Evolutionary conservation across 2,797 vertebrate genomes (phyloP), one percentile per base, ranked within the genome.

Genomic region (Epinephelus malabaricus): DNA sequence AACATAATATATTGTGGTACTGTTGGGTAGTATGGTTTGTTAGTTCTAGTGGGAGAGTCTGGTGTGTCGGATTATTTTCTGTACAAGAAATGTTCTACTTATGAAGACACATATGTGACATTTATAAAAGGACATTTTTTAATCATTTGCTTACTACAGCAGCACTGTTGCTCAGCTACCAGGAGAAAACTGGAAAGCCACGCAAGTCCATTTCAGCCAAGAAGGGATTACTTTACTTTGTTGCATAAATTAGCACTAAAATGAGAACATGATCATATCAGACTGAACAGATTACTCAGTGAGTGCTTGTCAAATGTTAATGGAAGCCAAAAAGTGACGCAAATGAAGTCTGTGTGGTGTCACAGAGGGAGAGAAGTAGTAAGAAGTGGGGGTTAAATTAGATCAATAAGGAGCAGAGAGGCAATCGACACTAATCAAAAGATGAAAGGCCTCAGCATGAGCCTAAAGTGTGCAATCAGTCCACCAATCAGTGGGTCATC

Each of bases 331-430:
- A 21, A 40, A 43, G 9, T 18, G 2, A 18, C 23, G 47, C 15
- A 64, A 58, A 68, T 18, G 4, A 47, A 1, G 12, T 46, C 4
- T 51, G 3, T 9, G 1, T 77, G 49, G 6, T 47, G 7, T 12
- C 62, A 68, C 5, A 49, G 3, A 56, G 17, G n/a, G 11, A 8
- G 18, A 12, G 43, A 0, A 5, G 21, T 21, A 3, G 5, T 21
- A 25, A 23, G 67, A 34, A n/a, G 21, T 30, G 9, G 10, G 14
- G 15, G 10, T 30, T 58, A n/a, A 69, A 84, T 77, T 19, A 59
- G 59, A 86, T 86, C 34, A 34, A 34, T 23, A 0, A 59, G 8
- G 51, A 69, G 76, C 38, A 71, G 51, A 82, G 30, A 17, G 13
- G 5, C 5, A 8, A 53, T 78, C 15, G 30, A 27, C 3, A 14